Percentiles rank a stretch among this genome's conserved stretches.
phyloP scores from a whole-genome alignment of 1,140 invertebrate species.

The Lepidurus couesii region DNA sequence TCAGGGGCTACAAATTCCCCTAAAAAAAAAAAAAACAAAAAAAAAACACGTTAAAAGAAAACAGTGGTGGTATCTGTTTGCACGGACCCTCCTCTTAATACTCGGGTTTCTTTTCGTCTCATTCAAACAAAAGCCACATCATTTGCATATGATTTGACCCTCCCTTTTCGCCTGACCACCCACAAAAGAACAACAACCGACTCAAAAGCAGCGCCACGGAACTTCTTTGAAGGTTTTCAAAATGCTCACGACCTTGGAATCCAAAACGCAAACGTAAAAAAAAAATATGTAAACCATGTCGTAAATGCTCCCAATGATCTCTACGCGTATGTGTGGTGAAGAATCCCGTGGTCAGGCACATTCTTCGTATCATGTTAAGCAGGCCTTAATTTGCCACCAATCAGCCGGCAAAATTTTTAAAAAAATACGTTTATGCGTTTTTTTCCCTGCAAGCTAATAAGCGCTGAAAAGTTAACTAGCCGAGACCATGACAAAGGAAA shows the following conservation, averaged over 20 bases:
- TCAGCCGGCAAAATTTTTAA: neutral
- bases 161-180: neutral
- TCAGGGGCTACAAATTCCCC: neutral
- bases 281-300: too few species aligned
- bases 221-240: neutral
- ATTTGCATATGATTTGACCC: constrained; percentile 9
- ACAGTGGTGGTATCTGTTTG: constrained; percentile 16
- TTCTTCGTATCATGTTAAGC: neutral
- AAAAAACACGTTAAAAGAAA: neutral
- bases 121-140: constrained; percentile 14
- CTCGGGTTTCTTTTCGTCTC: neutral
- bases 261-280: too few species aligned
- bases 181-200: neutral
- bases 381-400: neutral
- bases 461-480: too few species aligned
- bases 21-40: too few species aligned
- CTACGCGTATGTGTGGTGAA: neutral
- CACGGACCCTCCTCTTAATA: constrained; percentile 6
- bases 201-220: neutral
- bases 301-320: neutral
- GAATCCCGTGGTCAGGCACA: neutral
- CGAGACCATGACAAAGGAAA: too few species aligned
- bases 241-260: too few species aligned
- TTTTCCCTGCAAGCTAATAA: too few species aligned
- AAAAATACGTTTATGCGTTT: too few species aligned